Conservation (phyloP, 2,113 vertebrate species). For the Alectura lathami region DNA sequence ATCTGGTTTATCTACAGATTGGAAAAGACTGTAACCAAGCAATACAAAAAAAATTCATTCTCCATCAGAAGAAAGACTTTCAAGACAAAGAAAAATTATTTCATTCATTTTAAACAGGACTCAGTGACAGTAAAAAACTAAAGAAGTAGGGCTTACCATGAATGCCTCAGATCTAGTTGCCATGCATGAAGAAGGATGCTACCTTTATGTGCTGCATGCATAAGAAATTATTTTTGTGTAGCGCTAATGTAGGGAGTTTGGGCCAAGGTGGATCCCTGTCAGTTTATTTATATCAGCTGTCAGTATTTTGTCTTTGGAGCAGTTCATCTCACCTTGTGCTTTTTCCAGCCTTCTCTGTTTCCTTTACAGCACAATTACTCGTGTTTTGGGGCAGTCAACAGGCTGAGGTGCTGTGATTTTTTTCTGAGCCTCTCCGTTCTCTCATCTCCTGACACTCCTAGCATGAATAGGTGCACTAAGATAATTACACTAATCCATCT, state of each 20-base stretch:
- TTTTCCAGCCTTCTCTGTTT: conserved; percentile 14
- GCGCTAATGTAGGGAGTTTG: background rate
- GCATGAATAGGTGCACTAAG: conserved; percentile 46
- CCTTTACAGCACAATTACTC: background rate
- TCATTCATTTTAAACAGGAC: conserved; percentile 3
- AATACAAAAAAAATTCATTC: background rate
- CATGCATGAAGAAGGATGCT: background rate
- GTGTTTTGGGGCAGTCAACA: conserved; percentile 22
- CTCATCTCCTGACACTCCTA: conserved; percentile 53
- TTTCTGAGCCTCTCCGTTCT: conserved; percentile 16
- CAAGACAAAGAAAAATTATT: conserved; percentile 36
- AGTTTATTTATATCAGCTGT: background rate
- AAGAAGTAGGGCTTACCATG: background rate
- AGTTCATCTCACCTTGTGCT: background rate
- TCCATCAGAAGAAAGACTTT: background rate
- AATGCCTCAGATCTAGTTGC: background rate
- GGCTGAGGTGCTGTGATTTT: conserved; percentile 15
- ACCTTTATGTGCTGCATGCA: background rate
- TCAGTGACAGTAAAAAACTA: background rate
- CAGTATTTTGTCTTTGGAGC: conserved; percentile 16
- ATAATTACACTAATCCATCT: conserved; percentile 69
- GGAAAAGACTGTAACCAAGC: background rate
- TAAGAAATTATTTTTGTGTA: background rate
- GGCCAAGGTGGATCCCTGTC: background rate
- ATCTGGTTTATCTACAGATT: background rate